These are phyloP conservation scores for Serrognathus titanus DNA, from an alignment of 2,888 invertebrate species.

Conservation along the genomic window DNA sequence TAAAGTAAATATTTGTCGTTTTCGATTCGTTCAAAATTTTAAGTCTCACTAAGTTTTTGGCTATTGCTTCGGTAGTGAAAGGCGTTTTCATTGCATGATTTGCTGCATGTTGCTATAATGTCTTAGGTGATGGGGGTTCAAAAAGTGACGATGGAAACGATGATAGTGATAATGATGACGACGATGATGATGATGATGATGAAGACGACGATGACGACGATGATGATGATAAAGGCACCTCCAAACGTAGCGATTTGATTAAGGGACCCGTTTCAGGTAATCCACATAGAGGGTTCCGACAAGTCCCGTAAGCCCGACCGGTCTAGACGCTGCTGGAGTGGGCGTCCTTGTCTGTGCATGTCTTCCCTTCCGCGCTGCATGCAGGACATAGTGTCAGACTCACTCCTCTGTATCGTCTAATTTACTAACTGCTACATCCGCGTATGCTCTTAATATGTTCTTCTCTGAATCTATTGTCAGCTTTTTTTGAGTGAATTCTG, in stretches of 20 bases:
- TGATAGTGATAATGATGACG: conserved; percentile 53
- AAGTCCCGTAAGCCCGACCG: neutral
- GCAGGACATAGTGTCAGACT: conserved; percentile 51
- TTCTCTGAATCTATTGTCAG: neutral
- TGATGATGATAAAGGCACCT: conserved; percentile 6
- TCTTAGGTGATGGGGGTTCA: conserved; percentile 50
- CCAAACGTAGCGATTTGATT: conserved; percentile 31
- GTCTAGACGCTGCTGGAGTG: conserved; percentile 28
- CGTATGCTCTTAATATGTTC: neutral
- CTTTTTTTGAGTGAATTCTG: conserved; percentile 54
- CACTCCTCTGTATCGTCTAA: conserved; percentile 33
- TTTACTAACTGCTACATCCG: conserved; percentile 15
- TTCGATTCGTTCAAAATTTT: conserved; percentile 5
- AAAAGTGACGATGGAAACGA: conserved; percentile 50
- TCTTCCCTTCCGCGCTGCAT: conserved; percentile 30
- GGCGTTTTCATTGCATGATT: conserved; percentile 37
- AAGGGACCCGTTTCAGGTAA: conserved; percentile 49
- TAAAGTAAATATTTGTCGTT: neutral
- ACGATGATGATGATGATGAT: conserved; percentile 50
- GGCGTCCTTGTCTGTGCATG: conserved; percentile 44
- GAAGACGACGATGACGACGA: conserved; percentile 37
- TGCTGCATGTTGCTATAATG: conserved; percentile 48
- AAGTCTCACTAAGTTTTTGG: neutral
- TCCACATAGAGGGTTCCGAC: conserved; percentile 22
- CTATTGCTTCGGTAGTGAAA: conserved; percentile 2